A percentile compares a stretch with the other conserved stretches of the same genome.
Conservation (phyloP, 2,888 invertebrate genomes). For the Rhagium mordax region DNA sequence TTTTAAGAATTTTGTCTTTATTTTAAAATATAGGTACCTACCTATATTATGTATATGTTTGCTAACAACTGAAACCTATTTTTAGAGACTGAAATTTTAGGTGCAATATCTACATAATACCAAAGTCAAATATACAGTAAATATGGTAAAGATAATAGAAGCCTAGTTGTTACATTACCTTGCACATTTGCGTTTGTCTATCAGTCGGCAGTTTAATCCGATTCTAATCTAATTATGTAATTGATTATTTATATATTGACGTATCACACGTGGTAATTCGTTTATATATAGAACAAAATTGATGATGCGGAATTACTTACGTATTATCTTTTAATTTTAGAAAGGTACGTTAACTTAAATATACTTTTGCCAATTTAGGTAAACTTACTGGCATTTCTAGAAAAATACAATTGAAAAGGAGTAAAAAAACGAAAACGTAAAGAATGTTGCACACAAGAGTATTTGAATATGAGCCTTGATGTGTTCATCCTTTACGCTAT, state of each 20-base stretch:
- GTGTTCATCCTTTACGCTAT: too few relatives aligned
- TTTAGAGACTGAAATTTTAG: too few relatives aligned
- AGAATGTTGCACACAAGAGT: too few relatives aligned
- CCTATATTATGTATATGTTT: too few relatives aligned
- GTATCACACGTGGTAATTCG: slow-evolving; percentile 2
- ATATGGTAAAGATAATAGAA: neutral
- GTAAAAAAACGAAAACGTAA: neutral
- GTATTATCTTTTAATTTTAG: slow-evolving; percentile 10
- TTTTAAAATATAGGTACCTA: too few relatives aligned
- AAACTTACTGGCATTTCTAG: neutral
- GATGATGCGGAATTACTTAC: neutral
- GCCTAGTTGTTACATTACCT: neutral
- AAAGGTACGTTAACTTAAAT: neutral
- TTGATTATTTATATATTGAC: slow-evolving; percentile 26
- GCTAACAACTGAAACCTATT: too few relatives aligned
- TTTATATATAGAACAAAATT: neutral
- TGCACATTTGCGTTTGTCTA: neutral
- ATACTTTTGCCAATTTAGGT: neutral
- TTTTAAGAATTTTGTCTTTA: too few relatives aligned
- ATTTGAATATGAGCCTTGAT: too few relatives aligned
- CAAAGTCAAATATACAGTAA: neutral
- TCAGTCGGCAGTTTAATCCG: slow-evolving; percentile 1
- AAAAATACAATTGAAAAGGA: neutral
- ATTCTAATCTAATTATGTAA: slow-evolving; percentile 32
- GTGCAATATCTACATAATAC: too few relatives aligned